phyloP scores from a whole-genome alignment of 2,113 vertebrate species.

The Scomber scombrus region DNA sequence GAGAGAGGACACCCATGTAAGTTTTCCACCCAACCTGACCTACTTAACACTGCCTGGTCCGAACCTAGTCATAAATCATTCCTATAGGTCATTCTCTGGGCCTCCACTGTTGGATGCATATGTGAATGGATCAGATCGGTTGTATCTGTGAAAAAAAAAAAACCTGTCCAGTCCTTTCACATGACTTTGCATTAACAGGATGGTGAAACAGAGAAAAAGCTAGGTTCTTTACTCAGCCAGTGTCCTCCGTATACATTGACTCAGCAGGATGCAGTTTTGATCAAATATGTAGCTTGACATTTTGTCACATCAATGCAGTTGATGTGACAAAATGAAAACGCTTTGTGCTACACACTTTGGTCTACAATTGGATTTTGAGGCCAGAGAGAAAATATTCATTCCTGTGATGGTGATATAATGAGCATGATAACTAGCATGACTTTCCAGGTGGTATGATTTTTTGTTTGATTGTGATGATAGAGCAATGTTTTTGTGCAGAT shows the following conservation, averaged over 20 bases:
- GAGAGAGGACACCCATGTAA: slow-evolving; percentile 91
- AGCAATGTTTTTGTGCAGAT: slow-evolving; percentile 39
- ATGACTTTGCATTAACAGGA: slow-evolving; percentile 21
- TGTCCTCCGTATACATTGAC: slow-evolving; percentile 9
- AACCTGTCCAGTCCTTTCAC: slow-evolving; percentile 25
- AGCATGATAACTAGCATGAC: slow-evolving; percentile 69
- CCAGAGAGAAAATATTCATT: slow-evolving; percentile 17
- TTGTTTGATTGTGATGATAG: slow-evolving; percentile 47
- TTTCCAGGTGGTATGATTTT: slow-evolving; percentile 26
- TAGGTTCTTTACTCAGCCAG: slow-evolving; percentile 1
- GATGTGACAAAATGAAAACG: slow-evolving; percentile 27
- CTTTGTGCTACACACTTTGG: slow-evolving; percentile 17
- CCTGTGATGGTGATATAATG: slow-evolving; percentile 47
- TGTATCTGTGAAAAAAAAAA: background rate
- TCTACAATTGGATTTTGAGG: slow-evolving; percentile 45
- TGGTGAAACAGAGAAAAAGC: slow-evolving; percentile 4
- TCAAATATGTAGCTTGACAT: slow-evolving; percentile 25
- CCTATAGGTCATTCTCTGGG: slow-evolving; percentile 29
- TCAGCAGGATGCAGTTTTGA: slow-evolving; percentile 43
- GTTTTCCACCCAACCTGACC: slow-evolving; percentile 70
- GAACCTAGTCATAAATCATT: background rate
- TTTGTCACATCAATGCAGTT: slow-evolving; percentile 33
- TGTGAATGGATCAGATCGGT: slow-evolving; percentile 34
- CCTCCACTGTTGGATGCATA: slow-evolving; percentile 35
- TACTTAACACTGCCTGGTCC: slow-evolving; percentile 55